Evolutionary conservation across 2,113 vertebrate species (phyloP).

Genomic region (Dryoscopus gambensis): DNA sequence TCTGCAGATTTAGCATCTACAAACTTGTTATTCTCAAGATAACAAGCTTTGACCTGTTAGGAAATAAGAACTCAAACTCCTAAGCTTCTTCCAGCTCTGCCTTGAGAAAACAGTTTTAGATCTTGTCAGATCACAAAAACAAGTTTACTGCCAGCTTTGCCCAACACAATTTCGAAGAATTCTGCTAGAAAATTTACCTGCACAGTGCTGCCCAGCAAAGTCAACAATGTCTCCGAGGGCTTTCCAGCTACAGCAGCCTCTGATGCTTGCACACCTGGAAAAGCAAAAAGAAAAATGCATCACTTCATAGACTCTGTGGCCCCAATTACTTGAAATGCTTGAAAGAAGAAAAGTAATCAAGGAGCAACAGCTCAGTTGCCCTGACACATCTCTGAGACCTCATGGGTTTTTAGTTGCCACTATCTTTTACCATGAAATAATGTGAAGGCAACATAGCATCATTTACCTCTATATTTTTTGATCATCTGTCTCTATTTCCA

Average conservation of each 20-base stretch:
- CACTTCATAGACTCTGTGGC: not conserved
- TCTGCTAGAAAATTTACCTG: not conserved
- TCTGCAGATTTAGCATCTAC: not conserved
- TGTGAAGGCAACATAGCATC: not conserved
- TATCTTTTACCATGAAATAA: not conserved
- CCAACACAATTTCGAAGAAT: not conserved
- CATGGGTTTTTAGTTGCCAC: not conserved
- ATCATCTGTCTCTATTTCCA: not conserved
- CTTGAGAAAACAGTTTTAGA: not conserved
- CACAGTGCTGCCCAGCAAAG: not conserved
- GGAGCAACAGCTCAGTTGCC: not conserved
- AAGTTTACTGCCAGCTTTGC: not conserved
- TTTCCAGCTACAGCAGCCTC: not conserved
- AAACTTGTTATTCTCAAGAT: not conserved
- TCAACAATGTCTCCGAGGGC: fast-evolving
- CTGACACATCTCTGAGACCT: not conserved
- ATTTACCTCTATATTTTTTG: not conserved
- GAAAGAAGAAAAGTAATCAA: not conserved
- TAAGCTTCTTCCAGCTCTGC: not conserved
- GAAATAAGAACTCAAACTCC: not conserved
- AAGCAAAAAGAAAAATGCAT: not conserved
- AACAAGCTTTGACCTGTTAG: not conserved
- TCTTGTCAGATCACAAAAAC: not conserved
- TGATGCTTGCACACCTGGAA: not conserved
- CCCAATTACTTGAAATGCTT: not conserved